A percentile compares a stretch with the other conserved stretches of the same genome.
Conservation (phyloP, 1,140 invertebrate genomes). For the Temnothorax curvispinosus region DNA sequence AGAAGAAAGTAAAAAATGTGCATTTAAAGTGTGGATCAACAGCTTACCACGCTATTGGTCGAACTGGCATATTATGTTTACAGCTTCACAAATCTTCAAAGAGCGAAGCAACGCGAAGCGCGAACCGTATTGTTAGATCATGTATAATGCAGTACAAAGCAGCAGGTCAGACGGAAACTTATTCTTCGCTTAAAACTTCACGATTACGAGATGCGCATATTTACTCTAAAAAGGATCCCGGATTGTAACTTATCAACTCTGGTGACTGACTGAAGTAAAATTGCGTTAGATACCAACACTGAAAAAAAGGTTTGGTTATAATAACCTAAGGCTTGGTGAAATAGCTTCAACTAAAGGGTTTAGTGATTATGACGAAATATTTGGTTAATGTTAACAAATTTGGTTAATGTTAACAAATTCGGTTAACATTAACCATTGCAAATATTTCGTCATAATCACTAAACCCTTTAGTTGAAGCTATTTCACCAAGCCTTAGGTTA, state of each 20-base stretch:
- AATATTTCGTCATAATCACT: too few species aligned
- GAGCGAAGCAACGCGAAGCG: neutral
- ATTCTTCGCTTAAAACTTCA: constrained; percentile 2
- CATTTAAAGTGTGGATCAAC: neutral
- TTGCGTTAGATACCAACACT: neutral
- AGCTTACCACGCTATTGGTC: neutral
- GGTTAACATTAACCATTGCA: too few species aligned
- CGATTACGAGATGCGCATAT: constrained; percentile 33
- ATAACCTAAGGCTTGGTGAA: too few species aligned
- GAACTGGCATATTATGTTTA: neutral
- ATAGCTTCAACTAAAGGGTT: too few species aligned
- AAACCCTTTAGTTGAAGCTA: too few species aligned
- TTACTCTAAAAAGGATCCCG: neutral
- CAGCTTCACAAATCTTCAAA: constrained; percentile 10
- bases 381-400: too few species aligned
- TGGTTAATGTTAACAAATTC: too few species aligned
- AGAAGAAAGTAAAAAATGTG: neutral
- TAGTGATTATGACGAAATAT: too few species aligned
- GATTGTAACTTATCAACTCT: neutral
- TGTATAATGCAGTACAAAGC: constrained; percentile 27
- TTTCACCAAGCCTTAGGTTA: too few species aligned
- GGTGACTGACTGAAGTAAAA: neutral
- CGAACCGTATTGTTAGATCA: constrained; percentile 16
- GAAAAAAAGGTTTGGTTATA: too few species aligned
- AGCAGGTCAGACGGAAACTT: neutral